Base-by-base conservation (phyloP, 1,140 invertebrate species). In the Calliphora vicina region DNA sequence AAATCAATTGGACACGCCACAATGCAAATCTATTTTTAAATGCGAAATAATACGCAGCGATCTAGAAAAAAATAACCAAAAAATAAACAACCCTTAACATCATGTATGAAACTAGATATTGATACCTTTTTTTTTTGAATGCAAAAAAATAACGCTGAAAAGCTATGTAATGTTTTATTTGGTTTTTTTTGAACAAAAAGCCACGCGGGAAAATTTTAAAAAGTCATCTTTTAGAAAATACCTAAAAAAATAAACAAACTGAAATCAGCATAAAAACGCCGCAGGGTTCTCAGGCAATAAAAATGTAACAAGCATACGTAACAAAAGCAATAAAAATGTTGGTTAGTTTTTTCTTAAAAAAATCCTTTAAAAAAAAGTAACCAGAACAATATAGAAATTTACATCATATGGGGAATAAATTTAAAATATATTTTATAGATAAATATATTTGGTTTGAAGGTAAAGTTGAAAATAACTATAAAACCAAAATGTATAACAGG, bases 371-470 rank as follows among this genome's bases (percentile, higher is more conserved):
- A 67, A 67, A 67, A 67, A 67, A 1, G 15, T 57, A n/a, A 57
- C n/a, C 5, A 23, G 61, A 0, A 23, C 6, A 67, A 67, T 67
- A 67, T 23, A 67, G 20, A 23, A 87, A 88, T 88, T 87, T 87
- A 87, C 88, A 88, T 88, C 87, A 85, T 88, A 88, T 86, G 87
- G 86, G 82, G 84, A 88, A 88, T 88, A 86, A 88, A 87, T 85
- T 87, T 87, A 50, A 17, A n/a, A 29, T 76, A 29, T 6, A 27
- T 29, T 76, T 76, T 23, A 43, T 29, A 76, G 35, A 43, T 74
- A 74, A 74, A 61, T 10, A 43, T 50, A 13, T 6, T 50, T n/a
- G n/a, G n/a, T 43, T 50, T 50, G 45, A 15, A 50, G 45, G 45
- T 50, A 67, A 67, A 20, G 6, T 23, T 67, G 23, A 23, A n/a